Percentiles rank a stretch among this genome's conserved stretches.
phyloP scores from a whole-genome alignment of 2,888 invertebrate genomes.

The Ormyrus labotus region DNA sequence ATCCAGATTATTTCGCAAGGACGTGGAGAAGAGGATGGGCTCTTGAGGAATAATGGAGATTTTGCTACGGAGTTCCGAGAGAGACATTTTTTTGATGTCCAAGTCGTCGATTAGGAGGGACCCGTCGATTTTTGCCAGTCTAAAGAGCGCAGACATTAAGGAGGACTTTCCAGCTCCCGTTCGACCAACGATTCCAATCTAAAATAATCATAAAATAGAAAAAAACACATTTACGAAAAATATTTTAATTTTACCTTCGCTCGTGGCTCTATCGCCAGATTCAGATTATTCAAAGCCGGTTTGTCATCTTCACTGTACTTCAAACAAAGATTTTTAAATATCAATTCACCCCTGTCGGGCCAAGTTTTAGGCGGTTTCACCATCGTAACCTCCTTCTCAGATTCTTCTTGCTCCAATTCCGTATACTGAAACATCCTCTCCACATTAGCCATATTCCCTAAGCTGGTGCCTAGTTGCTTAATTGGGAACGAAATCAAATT shows the following conservation, averaged over 20 bases:
- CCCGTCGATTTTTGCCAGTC: constrained; percentile 87
- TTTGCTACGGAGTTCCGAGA: constrained; percentile 85
- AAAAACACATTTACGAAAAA: not conserved
- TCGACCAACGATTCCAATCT: constrained; percentile 90
- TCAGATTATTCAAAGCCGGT: constrained; percentile 85
- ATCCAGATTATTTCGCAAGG: constrained; percentile 90
- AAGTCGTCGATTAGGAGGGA: constrained; percentile 86
- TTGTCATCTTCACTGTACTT: constrained; percentile 82
- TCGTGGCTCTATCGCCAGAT: constrained; percentile 81
- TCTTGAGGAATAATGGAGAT: constrained; percentile 96
- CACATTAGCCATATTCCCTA: constrained; percentile 77
- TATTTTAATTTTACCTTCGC: constrained; percentile 79
- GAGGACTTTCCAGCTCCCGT: constrained; percentile 93
- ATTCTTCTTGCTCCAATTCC: constrained; percentile 80
- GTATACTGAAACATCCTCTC: constrained; percentile 89
- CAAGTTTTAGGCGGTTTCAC: constrained; percentile 78
- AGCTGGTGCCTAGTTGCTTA: too few species aligned
- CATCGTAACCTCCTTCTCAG: constrained; percentile 78
- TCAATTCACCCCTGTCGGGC: constrained; percentile 83
- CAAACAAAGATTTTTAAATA: constrained; percentile 81
- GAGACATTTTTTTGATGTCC: constrained; percentile 82
- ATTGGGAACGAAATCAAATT: too few species aligned
- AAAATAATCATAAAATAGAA: constrained; percentile 7
- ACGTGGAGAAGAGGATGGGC: constrained; percentile 90
- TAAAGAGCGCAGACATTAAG: constrained; percentile 87